Evolutionary conservation across 2,888 invertebrate genomes (phyloP), one percentile per base, ranked within the genome.

Genomic region (Archips xylosteana): DNA sequence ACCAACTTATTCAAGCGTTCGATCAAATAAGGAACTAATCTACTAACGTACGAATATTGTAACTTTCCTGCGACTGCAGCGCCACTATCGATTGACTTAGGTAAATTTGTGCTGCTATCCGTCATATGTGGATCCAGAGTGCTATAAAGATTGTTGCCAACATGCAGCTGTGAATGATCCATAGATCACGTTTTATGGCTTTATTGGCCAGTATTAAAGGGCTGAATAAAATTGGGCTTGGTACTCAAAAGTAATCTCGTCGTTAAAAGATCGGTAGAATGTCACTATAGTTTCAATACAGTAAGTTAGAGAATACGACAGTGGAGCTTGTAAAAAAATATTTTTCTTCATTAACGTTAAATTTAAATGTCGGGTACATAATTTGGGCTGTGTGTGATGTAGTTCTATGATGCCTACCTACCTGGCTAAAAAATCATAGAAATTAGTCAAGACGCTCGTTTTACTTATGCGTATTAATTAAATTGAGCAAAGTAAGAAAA

Each of bases 131-230:
- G 80, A 82, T 76, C 71, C 78, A 71, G 78, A 82, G 82, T 80
- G 79, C 82, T 75, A 83, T 89, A 88, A 87, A 87, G 78, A 78
- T 57, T 80, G 83, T 80, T 81, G 81, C 76, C 71, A 82, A 76
- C 76, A 77, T 75, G 77, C 76, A 75, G 74, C 75, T 76, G 78
- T 78, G 81, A 84, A 83, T 80, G 84, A 82, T 85, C 85, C 80
- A 87, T 88, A 81, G 82, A 87, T 88, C 85, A 85, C 73, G 72
- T 72, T 84, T 83, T 84, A 87, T 86, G 51, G 75, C 76, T 85
- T 82, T 82, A 86, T 81, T 81, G 78, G 75, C 65, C 73, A 64
- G 75, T 76, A 74, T 69, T 77, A 32, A 75, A 76, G 75, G 74
- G 79, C 49, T 69, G 70, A 72, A 79, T 69, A 32, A 65, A 74